Base-by-base conservation (phyloP, 2,888 invertebrate species). In the Lacanobia oleracea region DNA sequence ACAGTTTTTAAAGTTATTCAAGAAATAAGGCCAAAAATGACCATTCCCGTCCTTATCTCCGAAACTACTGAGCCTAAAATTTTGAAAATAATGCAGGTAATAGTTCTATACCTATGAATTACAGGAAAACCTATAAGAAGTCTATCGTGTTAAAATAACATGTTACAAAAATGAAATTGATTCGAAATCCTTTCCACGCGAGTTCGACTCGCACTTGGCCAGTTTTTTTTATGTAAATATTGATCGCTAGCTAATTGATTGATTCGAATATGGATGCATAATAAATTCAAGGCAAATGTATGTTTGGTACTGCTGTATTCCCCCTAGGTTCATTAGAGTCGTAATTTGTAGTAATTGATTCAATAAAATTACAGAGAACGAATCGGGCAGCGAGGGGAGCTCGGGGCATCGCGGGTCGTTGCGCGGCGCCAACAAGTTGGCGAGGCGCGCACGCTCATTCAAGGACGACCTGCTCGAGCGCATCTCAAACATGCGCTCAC, bases 381-480 rank as follows among this genome's bases (percentile, higher is more conserved):
- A 96, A 83, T 90, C 91, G 73, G 91, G 92, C 88, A 96, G 96
- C 90, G 96, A 97, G 88, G 94, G 96, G 84, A 96, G 97, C 80
- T 97, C 97, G 83, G 98, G 98, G 72, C 97, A 97, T 91, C 98
- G 98, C 91, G 97, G 98, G 86, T 97, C 97, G 81, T 95, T 97
- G 93, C 98, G 98, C 91, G 98, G 98, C 90, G 98, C 98, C 86
- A 96, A 96, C 91, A 98, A 98, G 94, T 96, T 98, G 94, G 98
- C 98, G 74, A 96, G 98, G 84, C 97, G 98, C 83, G 98, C 98
- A 81, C 97, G 98, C 87, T 98, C 98, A 83, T 98, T 99, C 96
- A 99, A 98, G 96, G 98, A 98, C 97, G 98, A 98, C 95, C 97
- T 99, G 90, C 97, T 98, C 91, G 98, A 98, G 94, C 98, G 98